Base-by-base conservation (phyloP, 2,113 vertebrate species). In the Hassar affinis region DNA sequence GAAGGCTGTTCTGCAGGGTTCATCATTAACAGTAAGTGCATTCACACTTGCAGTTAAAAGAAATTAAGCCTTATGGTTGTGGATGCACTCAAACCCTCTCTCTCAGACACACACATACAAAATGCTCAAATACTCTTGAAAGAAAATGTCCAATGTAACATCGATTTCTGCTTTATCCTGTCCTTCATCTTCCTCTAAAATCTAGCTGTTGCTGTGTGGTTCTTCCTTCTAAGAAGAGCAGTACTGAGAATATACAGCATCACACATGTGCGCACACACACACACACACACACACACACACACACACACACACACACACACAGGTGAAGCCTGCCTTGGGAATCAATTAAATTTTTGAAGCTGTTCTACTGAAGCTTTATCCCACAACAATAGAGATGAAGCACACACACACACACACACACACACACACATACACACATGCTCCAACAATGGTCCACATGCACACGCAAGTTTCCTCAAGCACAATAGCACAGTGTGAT, bases 281-380 rank as follows among this genome's bases (percentile, higher is more conserved):
- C 59, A 33, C n/a, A n/a, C 47, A 56, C 69, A 81, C 68, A 86
- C 59, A 30, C 66, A 52, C 66, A 45, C 78, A 54, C 25, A 61
- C 35, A 71, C 52, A 56, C 76, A 71, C 54, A 62, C 45, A 80
- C 72, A 56, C 76, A 78, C 61, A 68, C 49, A 81, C 84, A 57
- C n/a, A 64, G 62, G 77, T 81, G 57, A 81, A 86, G 49, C 76
- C 85, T 86, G 87, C 89, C 82, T 79, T 59, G 49, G 84, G 83
- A 83, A 78, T 30, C 75, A 90, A 90, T 88, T 88, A 87, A 80
- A 80, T 82, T 75, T 69, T 0, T 77, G 85, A 79, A 62, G 87
- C 71, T 88, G 85, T 87, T 62, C 87, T 74, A 79, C 54, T 72
- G 80, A 84, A 82, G 78, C 33, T 6, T 85, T 89, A 91, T 87